Evolutionary conservation across 2,888 invertebrate species (phyloP), one percentile per base, ranked within the genome.

Genomic region (Sesia apiformis): DNA sequence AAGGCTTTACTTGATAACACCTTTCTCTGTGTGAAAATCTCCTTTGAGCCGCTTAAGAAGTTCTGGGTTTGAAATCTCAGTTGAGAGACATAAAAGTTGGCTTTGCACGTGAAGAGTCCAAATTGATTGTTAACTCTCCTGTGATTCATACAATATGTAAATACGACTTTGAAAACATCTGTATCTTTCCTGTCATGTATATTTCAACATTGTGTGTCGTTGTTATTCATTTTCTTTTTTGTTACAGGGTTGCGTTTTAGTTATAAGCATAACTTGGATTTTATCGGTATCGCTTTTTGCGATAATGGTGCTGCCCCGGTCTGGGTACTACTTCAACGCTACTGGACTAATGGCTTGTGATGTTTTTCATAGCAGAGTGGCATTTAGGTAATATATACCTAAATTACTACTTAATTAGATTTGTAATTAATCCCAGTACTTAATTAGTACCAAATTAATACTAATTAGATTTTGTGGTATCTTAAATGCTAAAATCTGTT

Each of bases 261-360:
- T 96, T 61, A 94, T 96, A 77, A 95, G 95, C 75, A 88, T 95
- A 70, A 96, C 96, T 66, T 96, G 96, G 95, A 94, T 96, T 71
- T 91, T 95, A 65, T 95, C 95, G 58, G 93, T 96, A 69, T 94
- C 95, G 54, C 90, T 96, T 66, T 96, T 96, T 78, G 94, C 95
- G 40, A 91, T 94, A 61, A 92, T 96, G 78, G 96, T 96, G 62
- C 90, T 96, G 57, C 96, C 96, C 5, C 92, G 94, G 69, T 95
- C 96, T 66, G 96, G 96, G 58, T 96, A 95, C 87, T 96, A 96
- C 83, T 96, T 96, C 90, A 96, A 96, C 82, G 92, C 94, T 51
- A 94, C 95, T 7, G 96, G 96, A 39, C 91, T 96, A 68, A 93
- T 95, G 88, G 96, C 95, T 54, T 96, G 96, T 79, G 96, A 96